phyloP scores from a whole-genome alignment of 2,113 vertebrate genomes.

The Chionodraco myersi region DNA sequence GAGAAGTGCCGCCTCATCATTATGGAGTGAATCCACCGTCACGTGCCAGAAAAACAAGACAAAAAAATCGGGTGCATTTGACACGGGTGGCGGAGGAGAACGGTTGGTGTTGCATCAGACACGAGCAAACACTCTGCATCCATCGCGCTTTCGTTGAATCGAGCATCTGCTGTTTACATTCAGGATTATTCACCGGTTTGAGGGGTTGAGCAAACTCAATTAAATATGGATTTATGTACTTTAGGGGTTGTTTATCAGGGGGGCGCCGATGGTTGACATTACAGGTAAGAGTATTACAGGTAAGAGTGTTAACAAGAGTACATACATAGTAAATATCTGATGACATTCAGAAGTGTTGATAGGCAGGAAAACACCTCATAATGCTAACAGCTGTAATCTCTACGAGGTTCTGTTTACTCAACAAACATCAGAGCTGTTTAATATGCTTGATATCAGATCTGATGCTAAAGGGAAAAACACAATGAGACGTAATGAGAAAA shows the following conservation, averaged over 20 bases:
- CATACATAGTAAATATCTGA: not conserved
- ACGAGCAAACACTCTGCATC: conserved; percentile 28
- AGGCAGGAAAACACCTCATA: not conserved
- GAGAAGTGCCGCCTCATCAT: conserved; percentile 52
- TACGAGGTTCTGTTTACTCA: not conserved
- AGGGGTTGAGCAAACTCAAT: conserved; percentile 8
- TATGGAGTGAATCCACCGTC: not conserved
- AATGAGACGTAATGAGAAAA: not conserved
- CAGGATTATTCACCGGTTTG: conserved; percentile 20
- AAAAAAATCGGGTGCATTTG: not conserved
- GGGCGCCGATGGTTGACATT: not conserved
- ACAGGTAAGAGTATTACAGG: not conserved
- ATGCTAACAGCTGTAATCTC: not conserved
- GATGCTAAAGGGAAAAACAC: not conserved
- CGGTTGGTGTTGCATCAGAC: conserved; percentile 17
- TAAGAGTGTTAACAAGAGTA: not conserved
- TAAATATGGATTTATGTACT: conserved; percentile 42
- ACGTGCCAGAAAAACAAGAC: conserved; percentile 6
- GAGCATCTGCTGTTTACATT: conserved; percentile 42
- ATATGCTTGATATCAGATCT: not conserved
- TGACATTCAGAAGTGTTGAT: not conserved
- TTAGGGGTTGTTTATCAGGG: conserved; percentile 11
- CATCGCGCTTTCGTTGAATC: not conserved
- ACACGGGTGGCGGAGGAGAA: not conserved
- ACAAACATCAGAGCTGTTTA: not conserved